Evolutionary conservation across 2,888 invertebrate genomes (phyloP).

Genomic region (Melinopterus prodromus): DNA sequence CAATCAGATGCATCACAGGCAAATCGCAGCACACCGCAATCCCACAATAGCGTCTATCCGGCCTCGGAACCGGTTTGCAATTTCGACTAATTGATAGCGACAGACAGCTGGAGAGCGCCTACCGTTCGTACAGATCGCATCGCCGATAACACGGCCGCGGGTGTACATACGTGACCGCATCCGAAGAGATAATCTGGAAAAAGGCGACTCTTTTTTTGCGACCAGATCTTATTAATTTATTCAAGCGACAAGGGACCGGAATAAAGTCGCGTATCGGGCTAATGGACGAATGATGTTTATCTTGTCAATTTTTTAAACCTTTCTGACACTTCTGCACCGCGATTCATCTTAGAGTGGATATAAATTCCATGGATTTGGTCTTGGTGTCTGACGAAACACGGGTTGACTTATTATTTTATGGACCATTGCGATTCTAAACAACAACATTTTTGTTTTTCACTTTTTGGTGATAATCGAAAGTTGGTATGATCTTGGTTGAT

Average conservation of each 20-base stretch:
- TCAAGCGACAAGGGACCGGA: slow-evolving; percentile 15
- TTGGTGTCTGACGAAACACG: too few relatives aligned
- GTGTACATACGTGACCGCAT: neutral
- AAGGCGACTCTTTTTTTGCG: neutral
- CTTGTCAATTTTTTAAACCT: slow-evolving; percentile 23
- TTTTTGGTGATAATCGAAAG: too few relatives aligned
- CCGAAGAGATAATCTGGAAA: neutral
- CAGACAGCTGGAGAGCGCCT: neutral
- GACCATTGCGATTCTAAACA: too few relatives aligned
- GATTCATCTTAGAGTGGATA: neutral
- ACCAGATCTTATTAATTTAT: slow-evolving; percentile 22
- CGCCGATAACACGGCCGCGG: neutral
- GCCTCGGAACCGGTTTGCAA: neutral
- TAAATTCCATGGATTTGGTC: too few relatives aligned
- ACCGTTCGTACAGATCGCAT: slow-evolving; percentile 4
- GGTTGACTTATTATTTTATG: too few relatives aligned
- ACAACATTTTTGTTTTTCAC: too few relatives aligned
- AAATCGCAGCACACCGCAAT: neutral
- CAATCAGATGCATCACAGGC: neutral
- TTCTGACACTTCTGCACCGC: slow-evolving; percentile 14
- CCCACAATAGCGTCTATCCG: neutral
- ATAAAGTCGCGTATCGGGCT: slow-evolving; percentile 12
- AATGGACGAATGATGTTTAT: slow-evolving; percentile 25
- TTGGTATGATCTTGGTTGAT: too few relatives aligned
- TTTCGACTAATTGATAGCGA: slow-evolving; percentile 4